Evolutionary conservation across 2,797 vertebrate species (phyloP).

Genomic region (Anisognathus igniventris): DNA sequence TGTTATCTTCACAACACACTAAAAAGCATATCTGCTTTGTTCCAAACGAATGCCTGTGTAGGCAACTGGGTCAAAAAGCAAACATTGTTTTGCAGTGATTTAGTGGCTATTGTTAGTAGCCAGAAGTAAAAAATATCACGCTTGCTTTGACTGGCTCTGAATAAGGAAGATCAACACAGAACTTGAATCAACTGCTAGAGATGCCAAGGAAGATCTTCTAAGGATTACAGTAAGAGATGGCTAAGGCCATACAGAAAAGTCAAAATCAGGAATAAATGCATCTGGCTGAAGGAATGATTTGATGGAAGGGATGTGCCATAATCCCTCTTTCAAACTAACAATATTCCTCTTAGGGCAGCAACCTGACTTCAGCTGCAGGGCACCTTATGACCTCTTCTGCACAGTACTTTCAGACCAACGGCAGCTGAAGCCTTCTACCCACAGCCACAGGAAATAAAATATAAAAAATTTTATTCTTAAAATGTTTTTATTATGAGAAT

Average conservation of each 20-base stretch:
- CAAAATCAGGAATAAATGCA: slow-evolving; percentile 15
- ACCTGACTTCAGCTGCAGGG: not conserved
- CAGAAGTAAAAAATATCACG: not conserved
- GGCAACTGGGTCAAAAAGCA: not conserved
- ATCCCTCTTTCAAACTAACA: not conserved
- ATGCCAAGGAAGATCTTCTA: not conserved
- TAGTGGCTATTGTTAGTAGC: not conserved
- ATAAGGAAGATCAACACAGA: not conserved
- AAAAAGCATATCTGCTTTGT: not conserved
- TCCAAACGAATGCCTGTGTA: not conserved
- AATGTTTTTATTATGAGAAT: not conserved
- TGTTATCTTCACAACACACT: slow-evolving; percentile 8
- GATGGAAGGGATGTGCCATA: not conserved
- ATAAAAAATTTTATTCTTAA: not conserved
- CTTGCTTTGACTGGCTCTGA: not conserved
- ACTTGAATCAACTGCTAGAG: not conserved
- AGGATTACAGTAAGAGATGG: not conserved
- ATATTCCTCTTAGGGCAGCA: not conserved
- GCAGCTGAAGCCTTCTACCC: not conserved
- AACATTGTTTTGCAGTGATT: not conserved
- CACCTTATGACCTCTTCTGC: not conserved
- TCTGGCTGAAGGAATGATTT: not conserved
- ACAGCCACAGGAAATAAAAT: not conserved
- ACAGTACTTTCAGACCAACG: not conserved
- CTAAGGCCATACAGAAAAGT: not conserved